A percentile compares a stretch with the other conserved stretches of the same genome.
phyloP scores from a whole-genome alignment of 2,888 invertebrate species.

The Stratiomys singularior region DNA sequence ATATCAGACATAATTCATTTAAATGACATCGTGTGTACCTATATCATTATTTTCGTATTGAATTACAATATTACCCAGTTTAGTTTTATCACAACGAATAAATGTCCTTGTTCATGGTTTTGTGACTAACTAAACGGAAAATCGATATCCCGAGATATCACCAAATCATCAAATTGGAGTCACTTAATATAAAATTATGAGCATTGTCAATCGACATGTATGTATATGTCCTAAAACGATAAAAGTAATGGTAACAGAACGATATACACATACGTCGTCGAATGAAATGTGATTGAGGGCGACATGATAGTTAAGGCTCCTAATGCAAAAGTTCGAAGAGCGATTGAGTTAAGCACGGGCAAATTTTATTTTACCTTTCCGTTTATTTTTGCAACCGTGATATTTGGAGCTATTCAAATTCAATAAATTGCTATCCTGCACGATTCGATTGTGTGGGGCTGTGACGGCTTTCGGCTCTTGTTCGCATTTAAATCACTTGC shows the following conservation, averaged over 20 bases:
- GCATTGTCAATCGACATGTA: slow-evolving; percentile 35
- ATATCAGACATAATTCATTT: slow-evolving; percentile 36
- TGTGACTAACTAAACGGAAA: slow-evolving; percentile 41
- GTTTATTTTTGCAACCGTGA: slow-evolving; percentile 10
- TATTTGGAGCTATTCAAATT: slow-evolving; percentile 16
- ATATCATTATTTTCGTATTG: slow-evolving; percentile 40
- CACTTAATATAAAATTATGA: slow-evolving; percentile 52
- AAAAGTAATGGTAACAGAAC: slow-evolving; percentile 18
- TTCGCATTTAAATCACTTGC: slow-evolving; percentile 39
- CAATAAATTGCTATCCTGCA: slow-evolving; percentile 39
- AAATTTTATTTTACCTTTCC: background rate
- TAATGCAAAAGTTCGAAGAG: slow-evolving; percentile 20
- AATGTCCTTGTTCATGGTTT: slow-evolving; percentile 42
- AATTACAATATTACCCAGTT: slow-evolving; percentile 46
- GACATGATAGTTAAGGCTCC: slow-evolving; percentile 23
- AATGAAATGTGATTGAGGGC: slow-evolving; percentile 42
- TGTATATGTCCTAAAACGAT: slow-evolving; percentile 32
- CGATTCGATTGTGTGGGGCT: background rate
- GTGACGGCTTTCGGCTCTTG: background rate
- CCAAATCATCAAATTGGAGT: slow-evolving; percentile 50
- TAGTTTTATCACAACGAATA: slow-evolving; percentile 41
- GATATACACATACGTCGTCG: background rate
- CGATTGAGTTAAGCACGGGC: slow-evolving; percentile 20
- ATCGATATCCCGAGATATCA: slow-evolving; percentile 52
- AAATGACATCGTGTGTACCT: slow-evolving; percentile 37